Evolutionary conservation across 35 echinoderm and acorn worm genomes (phyloP).

Genomic region (Lytechinus variegatus): DNA sequence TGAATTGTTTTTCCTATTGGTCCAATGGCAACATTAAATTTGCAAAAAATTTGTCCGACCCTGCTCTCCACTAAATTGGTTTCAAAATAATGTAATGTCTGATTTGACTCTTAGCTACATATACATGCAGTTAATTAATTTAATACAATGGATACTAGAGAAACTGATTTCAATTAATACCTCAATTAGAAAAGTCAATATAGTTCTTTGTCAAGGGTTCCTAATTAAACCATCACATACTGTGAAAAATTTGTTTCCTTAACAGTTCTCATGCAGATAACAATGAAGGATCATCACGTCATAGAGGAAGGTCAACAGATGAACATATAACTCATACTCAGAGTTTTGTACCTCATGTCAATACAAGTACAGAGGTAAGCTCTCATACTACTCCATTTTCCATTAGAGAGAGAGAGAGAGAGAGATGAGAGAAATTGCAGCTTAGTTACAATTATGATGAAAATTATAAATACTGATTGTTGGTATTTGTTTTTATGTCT

Average conservation of each 20-base stretch:
- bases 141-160: neutral
- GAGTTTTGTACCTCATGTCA: neutral
- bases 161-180: neutral
- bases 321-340: neutral
- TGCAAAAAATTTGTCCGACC: no score
- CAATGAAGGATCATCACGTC: neutral
- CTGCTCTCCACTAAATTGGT: no score
- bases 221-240: neutral
- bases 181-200: neutral
- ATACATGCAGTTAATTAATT: no score
- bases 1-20: no score
- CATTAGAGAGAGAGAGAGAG: neutral
- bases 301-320: neutral
- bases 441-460: no score
- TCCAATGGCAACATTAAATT: no score
- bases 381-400: neutral
- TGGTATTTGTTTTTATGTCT: no score
- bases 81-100: no score
- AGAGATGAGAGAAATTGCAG: no score
- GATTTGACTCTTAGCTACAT: no score
- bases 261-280: neutral
- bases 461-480: no score
- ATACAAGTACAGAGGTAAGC: neutral
- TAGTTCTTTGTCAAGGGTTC: neutral
- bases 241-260: neutral